Conservation (phyloP, 2,113 vertebrate species). For the Epinephelus moara region DNA sequence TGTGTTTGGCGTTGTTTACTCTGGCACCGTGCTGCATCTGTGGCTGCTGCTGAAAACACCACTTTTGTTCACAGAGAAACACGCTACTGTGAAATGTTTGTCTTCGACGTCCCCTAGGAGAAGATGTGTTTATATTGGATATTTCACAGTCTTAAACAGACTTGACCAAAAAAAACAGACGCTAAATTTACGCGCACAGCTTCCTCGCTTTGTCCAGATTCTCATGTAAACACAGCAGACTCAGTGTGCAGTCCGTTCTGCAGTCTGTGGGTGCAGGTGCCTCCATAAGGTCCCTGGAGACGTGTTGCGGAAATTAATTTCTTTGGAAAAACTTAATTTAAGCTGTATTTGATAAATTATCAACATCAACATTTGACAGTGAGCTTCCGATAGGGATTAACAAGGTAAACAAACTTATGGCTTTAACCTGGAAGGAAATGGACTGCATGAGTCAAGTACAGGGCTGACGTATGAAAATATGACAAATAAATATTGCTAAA, state of each 20-base stretch:
- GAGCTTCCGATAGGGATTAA: conserved; percentile 2
- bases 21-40: conserved; percentile 51
- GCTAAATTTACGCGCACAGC: conserved; percentile 12
- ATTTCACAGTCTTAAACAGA: conserved; percentile 69
- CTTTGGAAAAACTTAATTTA: conserved; percentile 12
- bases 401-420: neutral
- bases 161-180: conserved; percentile 29
- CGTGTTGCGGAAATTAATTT: conserved; percentile 1
- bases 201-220: conserved; percentile 41
- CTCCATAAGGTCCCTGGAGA: conserved; percentile 32
- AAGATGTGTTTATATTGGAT: conserved; percentile 74
- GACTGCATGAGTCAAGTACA: too few relatives aligned
- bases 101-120: conserved; percentile 58
- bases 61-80: conserved; percentile 63
- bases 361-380: neutral
- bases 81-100: conserved; percentile 61
- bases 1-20: conserved; percentile 52
- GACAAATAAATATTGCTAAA: neutral
- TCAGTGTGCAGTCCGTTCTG: neutral
- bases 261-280: conserved; percentile 20
- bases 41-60: conserved; percentile 56
- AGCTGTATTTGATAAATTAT: conserved; percentile 10
- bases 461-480: neutral
- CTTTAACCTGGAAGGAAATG: conserved; percentile 6
- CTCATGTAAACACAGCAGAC: neutral